Evolutionary conservation across 2,797 vertebrate species (phyloP), one percentile per base, ranked within the genome.

Genomic region (Rhinichthys osculus): DNA sequence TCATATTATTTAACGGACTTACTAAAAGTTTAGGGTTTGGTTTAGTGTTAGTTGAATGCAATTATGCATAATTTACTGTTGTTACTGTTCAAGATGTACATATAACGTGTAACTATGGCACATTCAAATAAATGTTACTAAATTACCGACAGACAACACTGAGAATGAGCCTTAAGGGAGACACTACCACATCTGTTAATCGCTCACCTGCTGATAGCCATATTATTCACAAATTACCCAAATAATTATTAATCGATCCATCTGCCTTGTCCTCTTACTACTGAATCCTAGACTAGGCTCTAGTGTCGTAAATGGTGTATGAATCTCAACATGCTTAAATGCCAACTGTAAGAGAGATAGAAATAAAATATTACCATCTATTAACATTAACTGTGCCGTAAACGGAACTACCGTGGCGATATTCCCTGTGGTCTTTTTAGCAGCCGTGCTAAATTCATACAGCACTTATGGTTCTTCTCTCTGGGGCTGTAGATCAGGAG

Each of bases 361-460:
- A 76, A 82, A 78, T 83, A 88, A 83, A 88, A 83, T 80, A 79
- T 79, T 83, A 71, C 80, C 47, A 82, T 88, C 83, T 85, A 57
- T 78, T 85, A 82, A 93, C 88, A 94, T 94, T 94, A 94, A 94
- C 93, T 94, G 93, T 93, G 93, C 93, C 89, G 89, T 93, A 93
- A 93, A 94, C 92, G 92, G 93, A 94, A 93, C 94, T 95, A 95
- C 94, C 90, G 94, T 94, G 92, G 93, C 88, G 93, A 95, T 95
- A 95, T 95, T 96, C 95, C 95, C 95, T 91, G 92, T 94, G 95
- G 95, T 95, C 94, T 95, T 95, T 96, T 96, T 96, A 95, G 94
- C 94, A 89, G 90, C 88, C 89, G 92, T 95, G 95, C 95, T 95
- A 94, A 95, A 95, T 95, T 95, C 92, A 94, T 94, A 94, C 94